Percentiles rank a stretch among this genome's conserved stretches.
Conservation (phyloP, 2,797 vertebrate genomes). For the Manis pentadactyla region DNA sequence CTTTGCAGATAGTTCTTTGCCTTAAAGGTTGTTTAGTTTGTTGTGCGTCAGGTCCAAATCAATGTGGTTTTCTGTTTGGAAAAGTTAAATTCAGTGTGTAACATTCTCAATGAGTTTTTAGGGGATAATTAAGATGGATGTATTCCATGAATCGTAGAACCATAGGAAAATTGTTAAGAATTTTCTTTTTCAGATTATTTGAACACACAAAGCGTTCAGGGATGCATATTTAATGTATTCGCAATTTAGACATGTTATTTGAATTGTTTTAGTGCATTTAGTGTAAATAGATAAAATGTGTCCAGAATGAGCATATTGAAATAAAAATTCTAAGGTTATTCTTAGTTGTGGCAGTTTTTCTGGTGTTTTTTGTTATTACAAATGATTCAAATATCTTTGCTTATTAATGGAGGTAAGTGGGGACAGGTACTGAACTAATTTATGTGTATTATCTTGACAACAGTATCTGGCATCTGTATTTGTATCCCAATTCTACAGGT, state of each 20-base stretch:
- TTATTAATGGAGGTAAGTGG: not conserved
- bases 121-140: not conserved
- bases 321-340: constrained; percentile 70
- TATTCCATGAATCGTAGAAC: not conserved
- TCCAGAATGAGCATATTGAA: constrained; percentile 32
- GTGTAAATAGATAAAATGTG: constrained; percentile 44
- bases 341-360: constrained; percentile 28
- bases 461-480: not conserved
- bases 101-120: not conserved
- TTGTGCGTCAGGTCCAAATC: not conserved
- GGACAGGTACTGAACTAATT: not conserved
- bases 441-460: not conserved
- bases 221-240: not conserved
- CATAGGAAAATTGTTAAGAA: not conserved
- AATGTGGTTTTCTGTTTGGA: not conserved
- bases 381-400: not conserved
- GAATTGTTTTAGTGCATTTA: constrained; percentile 25
- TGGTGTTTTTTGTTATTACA: not conserved
- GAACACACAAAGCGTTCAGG: not conserved
- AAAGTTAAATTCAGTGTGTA: not conserved
- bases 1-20: not conserved
- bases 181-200: not conserved
- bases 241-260: not conserved
- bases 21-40: not conserved
- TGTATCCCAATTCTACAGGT: not conserved